These are phyloP conservation scores for Macrosoma leucophasiata DNA, from an alignment of 2,888 invertebrate genomes.

Conservation along the genomic window DNA sequence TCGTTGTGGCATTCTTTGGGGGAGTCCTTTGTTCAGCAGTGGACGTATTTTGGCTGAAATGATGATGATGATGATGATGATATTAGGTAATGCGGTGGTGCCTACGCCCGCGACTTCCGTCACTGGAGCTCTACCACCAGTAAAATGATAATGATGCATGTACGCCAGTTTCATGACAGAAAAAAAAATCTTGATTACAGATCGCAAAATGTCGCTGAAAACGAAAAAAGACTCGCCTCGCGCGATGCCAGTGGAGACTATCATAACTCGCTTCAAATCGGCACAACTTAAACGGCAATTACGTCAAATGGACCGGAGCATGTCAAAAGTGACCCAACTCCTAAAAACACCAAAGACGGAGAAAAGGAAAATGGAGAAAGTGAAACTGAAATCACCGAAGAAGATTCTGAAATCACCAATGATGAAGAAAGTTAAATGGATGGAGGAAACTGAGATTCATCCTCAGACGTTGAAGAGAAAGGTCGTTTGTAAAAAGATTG, in stretches of 20 bases:
- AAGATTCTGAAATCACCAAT: background rate
- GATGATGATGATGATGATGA: too few relatives aligned
- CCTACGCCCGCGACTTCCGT: too few relatives aligned
- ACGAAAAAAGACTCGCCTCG: constrained; percentile 17
- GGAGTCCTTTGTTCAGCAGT: too few relatives aligned
- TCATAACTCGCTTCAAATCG: constrained; percentile 41
- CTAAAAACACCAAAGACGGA: constrained; percentile 16
- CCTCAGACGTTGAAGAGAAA: constrained; percentile 42
- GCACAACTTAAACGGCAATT: constrained; percentile 34
- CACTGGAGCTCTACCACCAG: too few relatives aligned
- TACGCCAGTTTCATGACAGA: too few relatives aligned
- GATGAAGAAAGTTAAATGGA: constrained; percentile 14
- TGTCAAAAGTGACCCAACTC: constrained; percentile 24
- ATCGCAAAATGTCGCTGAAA: constrained; percentile 11
- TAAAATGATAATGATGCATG: too few relatives aligned
- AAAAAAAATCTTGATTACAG: constrained; percentile 6
- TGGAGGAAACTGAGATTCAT: constrained; percentile 36
- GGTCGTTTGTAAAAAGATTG: constrained; percentile 32
- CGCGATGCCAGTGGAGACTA: constrained; percentile 32
- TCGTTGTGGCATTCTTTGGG: too few relatives aligned
- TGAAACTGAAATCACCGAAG: constrained; percentile 4
- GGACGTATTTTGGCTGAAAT: too few relatives aligned
- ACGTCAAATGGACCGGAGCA: constrained; percentile 25
- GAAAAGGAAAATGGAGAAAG: constrained; percentile 17
- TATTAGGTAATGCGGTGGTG: too few relatives aligned